Evolutionary conservation across 2,888 invertebrate species (phyloP).

Genomic region (Agrotis clavis): DNA sequence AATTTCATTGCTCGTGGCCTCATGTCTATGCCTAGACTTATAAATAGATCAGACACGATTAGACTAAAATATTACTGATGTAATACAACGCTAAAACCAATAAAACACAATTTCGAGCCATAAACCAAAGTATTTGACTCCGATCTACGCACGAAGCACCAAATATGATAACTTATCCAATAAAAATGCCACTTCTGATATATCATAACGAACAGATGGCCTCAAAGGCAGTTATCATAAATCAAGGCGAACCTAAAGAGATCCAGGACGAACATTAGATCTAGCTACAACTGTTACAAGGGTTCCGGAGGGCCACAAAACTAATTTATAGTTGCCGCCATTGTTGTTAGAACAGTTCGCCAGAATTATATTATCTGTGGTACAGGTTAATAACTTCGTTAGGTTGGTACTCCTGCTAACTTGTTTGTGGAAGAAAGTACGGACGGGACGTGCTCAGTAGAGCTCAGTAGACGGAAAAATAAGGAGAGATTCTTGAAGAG

Average conservation of each 20-base stretch:
- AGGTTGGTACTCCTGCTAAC: slow-evolving; percentile 36
- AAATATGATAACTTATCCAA: slow-evolving; percentile 28
- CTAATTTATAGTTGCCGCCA: slow-evolving; percentile 52
- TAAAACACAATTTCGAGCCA: slow-evolving; percentile 3
- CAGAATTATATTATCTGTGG: slow-evolving; percentile 6
- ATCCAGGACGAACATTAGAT: slow-evolving; percentile 33
- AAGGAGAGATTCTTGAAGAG: slow-evolving; percentile 1
- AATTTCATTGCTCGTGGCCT: too few species aligned
- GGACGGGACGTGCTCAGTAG: slow-evolving; percentile 15
- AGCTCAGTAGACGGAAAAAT: slow-evolving; percentile 5
- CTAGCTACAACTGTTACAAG: slow-evolving; percentile 31
- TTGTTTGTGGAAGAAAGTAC: slow-evolving; percentile 32
- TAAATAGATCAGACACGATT: neutral
- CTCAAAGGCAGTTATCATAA: slow-evolving; percentile 36
- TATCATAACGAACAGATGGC: slow-evolving; percentile 22
- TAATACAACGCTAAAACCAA: neutral
- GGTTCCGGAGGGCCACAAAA: slow-evolving; percentile 28
- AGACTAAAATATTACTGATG: neutral
- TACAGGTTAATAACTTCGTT: slow-evolving; percentile 48
- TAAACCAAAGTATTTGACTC: slow-evolving; percentile 8
- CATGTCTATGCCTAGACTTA: too few species aligned
- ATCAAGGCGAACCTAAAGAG: slow-evolving; percentile 32
- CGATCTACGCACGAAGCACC: slow-evolving; percentile 17
- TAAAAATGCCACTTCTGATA: slow-evolving; percentile 37
- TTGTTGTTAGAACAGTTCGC: slow-evolving; percentile 21